phyloP scores from a whole-genome alignment of 2,113 vertebrate species.

The Pseudonaja textilis region DNA sequence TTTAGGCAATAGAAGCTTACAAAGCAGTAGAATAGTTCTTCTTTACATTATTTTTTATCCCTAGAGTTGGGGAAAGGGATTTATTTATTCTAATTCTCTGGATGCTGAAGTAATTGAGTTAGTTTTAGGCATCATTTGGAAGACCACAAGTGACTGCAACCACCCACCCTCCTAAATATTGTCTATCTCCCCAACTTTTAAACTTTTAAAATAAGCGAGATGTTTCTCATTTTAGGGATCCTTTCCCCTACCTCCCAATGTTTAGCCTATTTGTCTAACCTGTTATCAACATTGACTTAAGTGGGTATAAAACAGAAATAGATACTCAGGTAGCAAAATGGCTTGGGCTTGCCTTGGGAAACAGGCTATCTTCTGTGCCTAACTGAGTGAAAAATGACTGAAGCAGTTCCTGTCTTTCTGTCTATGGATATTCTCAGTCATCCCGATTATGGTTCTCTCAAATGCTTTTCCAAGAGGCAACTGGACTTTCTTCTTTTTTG shows the following conservation, averaged over 20 bases:
- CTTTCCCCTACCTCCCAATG: neutral
- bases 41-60: neutral
- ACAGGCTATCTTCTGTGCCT: neutral
- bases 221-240: neutral
- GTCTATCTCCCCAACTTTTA: neutral
- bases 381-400: neutral
- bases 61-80: neutral
- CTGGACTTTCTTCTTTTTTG: too few relatives aligned
- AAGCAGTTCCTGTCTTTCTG: neutral
- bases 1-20: neutral
- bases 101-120: neutral
- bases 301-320: neutral
- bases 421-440: too few relatives aligned
- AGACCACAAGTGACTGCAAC: neutral
- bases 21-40: neutral
- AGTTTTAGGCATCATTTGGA: neutral
- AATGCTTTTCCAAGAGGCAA: too few relatives aligned
- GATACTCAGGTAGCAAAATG: neutral
- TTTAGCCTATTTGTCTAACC: neutral
- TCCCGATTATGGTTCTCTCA: too few relatives aligned
- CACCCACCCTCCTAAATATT: neutral
- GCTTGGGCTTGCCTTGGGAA: neutral
- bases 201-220: neutral
- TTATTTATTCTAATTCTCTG: neutral
- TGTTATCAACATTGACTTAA: neutral